Base-by-base conservation (phyloP, 2,888 invertebrate species). In the Synanthedon myopaeformis region DNA sequence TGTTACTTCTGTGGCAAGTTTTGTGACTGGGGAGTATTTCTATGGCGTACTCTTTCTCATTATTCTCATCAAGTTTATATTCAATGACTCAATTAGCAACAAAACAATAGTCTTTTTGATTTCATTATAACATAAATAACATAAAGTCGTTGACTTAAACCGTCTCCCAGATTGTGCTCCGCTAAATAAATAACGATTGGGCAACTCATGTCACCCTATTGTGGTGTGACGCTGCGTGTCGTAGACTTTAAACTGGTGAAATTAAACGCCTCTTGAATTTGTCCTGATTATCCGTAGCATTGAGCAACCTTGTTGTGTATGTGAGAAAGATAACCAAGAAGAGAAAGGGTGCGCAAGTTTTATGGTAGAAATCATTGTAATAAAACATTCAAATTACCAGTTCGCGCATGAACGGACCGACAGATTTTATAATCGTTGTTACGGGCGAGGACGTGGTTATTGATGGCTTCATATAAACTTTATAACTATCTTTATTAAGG, bases 151-250 rank as follows among this genome's bases (percentile, higher is more conserved):
- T 67, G 57, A 72, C 72, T 73, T 72, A 62, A 61, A 60, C 67
- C 73, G 61, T 61, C 61, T 58, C 58, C 60, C 55, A 64, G 65
- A 66, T 63, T 66, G 61, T 63, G 67, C 62, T 61, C 63, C 35
- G 51, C 41, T 62, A 70, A 74, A 77, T 76, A 78, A 77, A 77
- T 70, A 73, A 72, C 63, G 61, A 74, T 81, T 79, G 69, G 58
- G 76, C 68, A 80, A 80, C 64, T 62, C 65, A 61, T 70, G 74
- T 74, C 77, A 77, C 72, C 74, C 70, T 66, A 66, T 72, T 75
- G 73, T 66, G 64, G 61, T n/a, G 45, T 14, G 49, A 41, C 63
- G 35, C 35, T 60, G 63, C 66, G 66, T 67, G 65, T 61, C 58
- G 51, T 53, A 62, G 62, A 61, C 63, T 59, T 61, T 70, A 66